Evolutionary conservation across 2,888 invertebrate genomes (phyloP).

Genomic region (Ophion costatus): DNA sequence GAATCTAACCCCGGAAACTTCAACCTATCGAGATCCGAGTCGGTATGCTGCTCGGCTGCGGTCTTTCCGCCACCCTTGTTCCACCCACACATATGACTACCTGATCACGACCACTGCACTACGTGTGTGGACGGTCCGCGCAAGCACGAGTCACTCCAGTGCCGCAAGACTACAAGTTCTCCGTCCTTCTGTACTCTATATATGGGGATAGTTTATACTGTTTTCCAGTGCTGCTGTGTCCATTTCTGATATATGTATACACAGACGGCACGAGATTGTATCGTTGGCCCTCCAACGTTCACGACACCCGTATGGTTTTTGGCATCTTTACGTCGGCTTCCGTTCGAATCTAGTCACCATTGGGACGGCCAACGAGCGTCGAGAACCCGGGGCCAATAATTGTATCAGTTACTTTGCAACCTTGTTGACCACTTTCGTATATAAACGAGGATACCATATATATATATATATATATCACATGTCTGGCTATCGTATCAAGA

Average conservation of each 20-base stretch:
- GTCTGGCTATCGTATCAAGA: slow-evolving; percentile 45
- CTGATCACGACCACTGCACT: not conserved
- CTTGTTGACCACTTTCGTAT: slow-evolving; percentile 38
- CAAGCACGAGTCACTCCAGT: not conserved
- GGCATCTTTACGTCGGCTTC: slow-evolving; percentile 15
- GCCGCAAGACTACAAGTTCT: not conserved
- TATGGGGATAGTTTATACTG: not conserved
- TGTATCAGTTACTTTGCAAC: slow-evolving; percentile 10
- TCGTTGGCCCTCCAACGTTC: not conserved
- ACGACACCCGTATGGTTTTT: not conserved
- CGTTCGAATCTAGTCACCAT: not conserved
- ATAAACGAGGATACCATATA: slow-evolving; percentile 25
- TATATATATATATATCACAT: slow-evolving; percentile 29
- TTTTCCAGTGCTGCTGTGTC: slow-evolving; percentile 13
- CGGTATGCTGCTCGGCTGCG: not conserved
- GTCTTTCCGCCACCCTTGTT: not conserved
- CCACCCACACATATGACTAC: slow-evolving; percentile 2
- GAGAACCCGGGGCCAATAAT: not conserved
- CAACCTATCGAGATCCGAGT: slow-evolving; percentile 14
- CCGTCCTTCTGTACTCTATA: not conserved
- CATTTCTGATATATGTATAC: not conserved
- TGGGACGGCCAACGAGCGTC: slow-evolving; percentile 20
- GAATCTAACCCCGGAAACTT: slow-evolving; percentile 13
- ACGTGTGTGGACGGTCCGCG: not conserved
- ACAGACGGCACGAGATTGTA: not conserved